These are phyloP conservation scores for Sula dactylatra DNA, from an alignment of 2,113 vertebrate genomes.

Conservation along the genomic window DNA sequence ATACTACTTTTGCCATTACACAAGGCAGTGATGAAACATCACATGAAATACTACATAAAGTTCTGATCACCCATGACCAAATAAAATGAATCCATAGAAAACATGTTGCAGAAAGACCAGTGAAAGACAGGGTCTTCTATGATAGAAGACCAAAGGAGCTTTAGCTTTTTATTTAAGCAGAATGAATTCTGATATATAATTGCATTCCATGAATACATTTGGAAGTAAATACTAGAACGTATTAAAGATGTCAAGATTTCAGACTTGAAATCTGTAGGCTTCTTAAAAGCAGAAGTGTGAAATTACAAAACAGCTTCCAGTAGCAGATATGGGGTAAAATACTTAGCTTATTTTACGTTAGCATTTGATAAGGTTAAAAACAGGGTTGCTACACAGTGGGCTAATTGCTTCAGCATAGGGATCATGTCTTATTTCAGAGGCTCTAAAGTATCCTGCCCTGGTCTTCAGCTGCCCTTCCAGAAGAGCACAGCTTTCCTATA, in stretches of 20 bases:
- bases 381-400: not conserved
- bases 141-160: not conserved
- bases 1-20: not conserved
- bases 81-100: not conserved
- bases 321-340: not conserved
- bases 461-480: not conserved
- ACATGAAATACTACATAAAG: not conserved
- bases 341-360: not conserved
- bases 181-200: not conserved
- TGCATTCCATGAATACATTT: not conserved
- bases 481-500: not conserved
- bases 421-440: not conserved
- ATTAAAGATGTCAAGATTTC: slow-evolving; percentile 1
- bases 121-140: not conserved
- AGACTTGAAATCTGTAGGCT: not conserved
- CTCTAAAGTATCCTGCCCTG: not conserved
- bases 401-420: not conserved
- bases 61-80: not conserved
- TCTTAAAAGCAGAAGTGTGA: not conserved
- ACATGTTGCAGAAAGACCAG: not conserved
- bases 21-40: not conserved
- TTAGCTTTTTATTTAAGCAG: not conserved
- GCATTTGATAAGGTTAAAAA: not conserved
- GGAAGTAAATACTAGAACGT: not conserved
- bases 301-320: not conserved